Evolutionary conservation across 2,797 vertebrate genomes (phyloP), one percentile per base, ranked within the genome.

Genomic region (Atherinosoma microstoma): DNA sequence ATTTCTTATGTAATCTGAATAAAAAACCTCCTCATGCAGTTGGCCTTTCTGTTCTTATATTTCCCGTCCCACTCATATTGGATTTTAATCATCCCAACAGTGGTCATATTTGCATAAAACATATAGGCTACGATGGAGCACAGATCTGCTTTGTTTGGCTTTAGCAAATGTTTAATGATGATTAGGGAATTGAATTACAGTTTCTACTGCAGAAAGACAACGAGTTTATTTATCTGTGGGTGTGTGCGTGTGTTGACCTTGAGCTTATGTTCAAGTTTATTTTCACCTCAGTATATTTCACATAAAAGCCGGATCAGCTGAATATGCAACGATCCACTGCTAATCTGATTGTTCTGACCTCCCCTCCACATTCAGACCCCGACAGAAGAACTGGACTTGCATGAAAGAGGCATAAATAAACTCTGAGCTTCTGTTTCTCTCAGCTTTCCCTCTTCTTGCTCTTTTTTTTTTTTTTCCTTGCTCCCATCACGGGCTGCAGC

Each of bases 281-380:
- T 76, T 70, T 68, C 53, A 70, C 67, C 35, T 36, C 49, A 22
- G 1, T 30, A 9, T 13, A 27, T 63, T 62, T 36, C 22, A 32
- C 12, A 58, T 32, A 38, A 62, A 15, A 70, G 45, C 13, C 34
- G 15, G 3, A 57, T 20, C 63, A 29, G 6, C 32, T 34, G 20
- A 45, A 45, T 45, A 45, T 45, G 1, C 42, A 45, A 45, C 7
- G 42, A 45, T 45, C 18, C 42, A 8, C 18, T 20, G 13, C 42
- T 62, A 73, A 75, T 79, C 75, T 70, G 70, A 79, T 73, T 86
- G 76, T 16, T 54, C 10, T 29, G n/a, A 54, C 51, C 24, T 22
- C 49, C 2, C 18, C 20, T 45, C 18, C 16, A 20, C 42, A 45
- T 45, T 45, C 42, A 45, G 42, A 45, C 42, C 16, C 42, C 3